Evolutionary conservation across 2,797 vertebrate genomes (phyloP), one percentile per base, ranked within the genome.

Genomic region (Pteropus rufus): DNA sequence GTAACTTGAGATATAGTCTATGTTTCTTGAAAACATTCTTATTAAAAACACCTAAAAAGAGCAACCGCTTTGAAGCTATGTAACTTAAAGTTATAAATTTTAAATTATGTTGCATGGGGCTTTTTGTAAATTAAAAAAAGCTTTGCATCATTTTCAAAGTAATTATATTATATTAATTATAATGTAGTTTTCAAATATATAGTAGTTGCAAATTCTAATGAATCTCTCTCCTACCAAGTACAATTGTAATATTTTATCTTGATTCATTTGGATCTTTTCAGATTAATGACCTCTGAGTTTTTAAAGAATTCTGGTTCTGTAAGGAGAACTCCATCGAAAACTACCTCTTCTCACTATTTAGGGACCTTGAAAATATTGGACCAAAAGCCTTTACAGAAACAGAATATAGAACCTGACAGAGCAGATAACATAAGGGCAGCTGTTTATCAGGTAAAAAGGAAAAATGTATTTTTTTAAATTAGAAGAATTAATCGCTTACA

Each of bases 361-460:
- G 99, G 99, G 39, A 98, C 98, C 1, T 98, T 99, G 95, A 99
- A 99, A 97, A 88, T 99, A 93, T 98, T 99, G 98, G 99, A 99
- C 93, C 97, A 98, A 75, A 99, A 99, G 92, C 41, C 84, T 0
- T 86, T 96, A 6, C 97, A 98, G 46, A 98, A 98, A 39, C 98
- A 98, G 29, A 98, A 58, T 29, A 34, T 98, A 60, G 98, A 99
- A 75, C 97, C 98, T 64, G 98, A 98, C 89, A 96, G 95, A 94
- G 98, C 99, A 58, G 99, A 99, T 98, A 98, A 98, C 16, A 96
- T 99, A 84, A 98, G 99, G 97, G 99, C 99, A 93, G 98, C 99
- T 39, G 98, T 99, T 98, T 99, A 99, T 97, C 99, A 99, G 99
- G 99, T 99, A 98, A 97, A 23, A 52, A 36, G 36, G 34, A 64